Conservation (phyloP, 2,797 vertebrate genomes). For the Poecilia wingei region DNA sequence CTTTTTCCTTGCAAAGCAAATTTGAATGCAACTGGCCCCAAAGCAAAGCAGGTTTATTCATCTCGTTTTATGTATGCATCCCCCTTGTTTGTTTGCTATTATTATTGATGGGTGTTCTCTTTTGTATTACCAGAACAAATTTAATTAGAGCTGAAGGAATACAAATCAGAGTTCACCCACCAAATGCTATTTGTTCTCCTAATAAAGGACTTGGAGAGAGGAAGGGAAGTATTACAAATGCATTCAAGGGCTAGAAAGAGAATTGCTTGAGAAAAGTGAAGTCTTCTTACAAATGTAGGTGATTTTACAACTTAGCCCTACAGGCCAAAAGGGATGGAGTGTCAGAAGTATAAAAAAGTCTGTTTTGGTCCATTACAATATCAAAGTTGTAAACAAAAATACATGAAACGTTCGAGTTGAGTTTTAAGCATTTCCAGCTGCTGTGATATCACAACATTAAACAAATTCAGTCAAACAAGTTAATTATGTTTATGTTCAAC, state of each 20-base stretch:
- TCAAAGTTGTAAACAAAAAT: background rate
- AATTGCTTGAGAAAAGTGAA: constrained; percentile 51
- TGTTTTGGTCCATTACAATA: background rate
- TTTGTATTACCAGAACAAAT: constrained; percentile 75
- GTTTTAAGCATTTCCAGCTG: background rate
- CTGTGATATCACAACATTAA: background rate
- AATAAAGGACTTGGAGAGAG: constrained; percentile 61
- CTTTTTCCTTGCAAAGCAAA: constrained; percentile 39
- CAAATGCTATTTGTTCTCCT: constrained; percentile 65
- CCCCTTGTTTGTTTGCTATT: constrained; percentile 68
- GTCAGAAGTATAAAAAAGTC: background rate
- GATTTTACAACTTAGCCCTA: constrained; percentile 39
- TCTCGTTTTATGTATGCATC: constrained; percentile 54
- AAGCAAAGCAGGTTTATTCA: constrained; percentile 61
- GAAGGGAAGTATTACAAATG: constrained; percentile 64
- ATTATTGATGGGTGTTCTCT: constrained; percentile 72
- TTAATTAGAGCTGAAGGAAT: constrained; percentile 75
- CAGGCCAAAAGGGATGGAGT: constrained; percentile 5
- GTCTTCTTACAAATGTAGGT: constrained; percentile 53
- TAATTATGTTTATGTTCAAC: background rate
- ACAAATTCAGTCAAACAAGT: background rate
- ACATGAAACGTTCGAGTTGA: background rate
- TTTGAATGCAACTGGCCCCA: constrained; percentile 60
- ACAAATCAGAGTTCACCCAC: constrained; percentile 69
- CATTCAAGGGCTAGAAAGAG: constrained; percentile 51